Percentiles rank a stretch among this genome's conserved stretches.
Evolutionary conservation across 2,113 vertebrate species (phyloP).

Genomic region (Phyllostomus hastatus): DNA sequence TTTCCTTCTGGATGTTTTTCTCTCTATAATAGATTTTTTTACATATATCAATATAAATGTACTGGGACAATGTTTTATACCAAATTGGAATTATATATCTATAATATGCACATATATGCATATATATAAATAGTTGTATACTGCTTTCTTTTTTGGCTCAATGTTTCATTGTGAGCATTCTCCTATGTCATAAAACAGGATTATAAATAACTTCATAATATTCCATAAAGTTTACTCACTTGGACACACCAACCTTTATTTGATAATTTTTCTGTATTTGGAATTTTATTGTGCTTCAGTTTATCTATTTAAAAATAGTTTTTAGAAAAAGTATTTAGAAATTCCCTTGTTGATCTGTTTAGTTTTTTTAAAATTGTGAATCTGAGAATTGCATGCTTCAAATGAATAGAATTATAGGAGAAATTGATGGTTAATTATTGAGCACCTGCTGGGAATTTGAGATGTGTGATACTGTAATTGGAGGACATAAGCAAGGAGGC

Average conservation of each 20-base stretch:
- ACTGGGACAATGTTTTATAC: background rate
- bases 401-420: background rate
- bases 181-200: background rate
- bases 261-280: background rate
- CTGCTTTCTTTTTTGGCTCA: background rate
- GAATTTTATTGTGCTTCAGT: background rate
- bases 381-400: background rate
- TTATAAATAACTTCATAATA: background rate
- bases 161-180: background rate
- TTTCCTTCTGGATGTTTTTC: background rate
- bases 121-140: background rate
- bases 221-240: background rate
- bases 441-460: background rate
- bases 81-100: background rate
- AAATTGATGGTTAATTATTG: background rate
- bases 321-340: background rate
- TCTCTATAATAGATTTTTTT: background rate
- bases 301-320: background rate
- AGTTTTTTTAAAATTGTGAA: background rate
- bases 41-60: background rate
- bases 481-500: background rate
- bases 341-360: background rate
- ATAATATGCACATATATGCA: background rate
- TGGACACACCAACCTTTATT: background rate
- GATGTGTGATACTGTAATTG: rapidly evolving